phyloP scores from a whole-genome alignment of 1,140 invertebrate species.

The Drosophila paulistorum region DNA sequence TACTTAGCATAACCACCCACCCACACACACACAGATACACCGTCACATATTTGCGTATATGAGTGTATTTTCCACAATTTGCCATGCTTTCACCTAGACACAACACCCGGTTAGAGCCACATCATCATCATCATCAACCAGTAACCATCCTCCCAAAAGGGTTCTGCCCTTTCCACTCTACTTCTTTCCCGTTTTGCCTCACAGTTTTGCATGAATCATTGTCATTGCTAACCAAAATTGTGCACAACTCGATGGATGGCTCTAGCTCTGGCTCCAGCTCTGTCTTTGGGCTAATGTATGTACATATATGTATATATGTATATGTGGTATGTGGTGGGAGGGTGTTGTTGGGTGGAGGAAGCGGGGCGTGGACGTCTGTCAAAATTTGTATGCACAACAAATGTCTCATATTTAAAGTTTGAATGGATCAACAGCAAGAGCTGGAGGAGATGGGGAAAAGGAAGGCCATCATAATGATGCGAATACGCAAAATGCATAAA shows the following conservation, averaged over 20 bases:
- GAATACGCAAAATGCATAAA: conserved; percentile 77
- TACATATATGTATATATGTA: not conserved
- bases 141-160: not conserved
- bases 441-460: not conserved
- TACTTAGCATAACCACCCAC: conserved; percentile 22
- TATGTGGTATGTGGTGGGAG: not conserved
- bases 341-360: not conserved
- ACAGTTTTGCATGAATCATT: conserved; percentile 58
- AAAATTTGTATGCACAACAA: conserved; percentile 79
- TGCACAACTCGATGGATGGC: conserved; percentile 42
- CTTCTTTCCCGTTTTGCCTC: too few relatives aligned
- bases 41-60: not conserved
- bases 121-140: conserved; percentile 7
- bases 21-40: not conserved
- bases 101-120: conserved; percentile 7
- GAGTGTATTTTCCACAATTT: conserved; percentile 20
- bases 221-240: conserved; percentile 67
- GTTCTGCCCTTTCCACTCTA: conserved; percentile 7
- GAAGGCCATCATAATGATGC: conserved; percentile 62
- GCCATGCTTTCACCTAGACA: conserved; percentile 30
- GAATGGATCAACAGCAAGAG: not conserved
- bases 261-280: conserved; percentile 10
- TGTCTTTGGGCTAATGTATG: conserved; percentile 5
- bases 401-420: conserved; percentile 76
- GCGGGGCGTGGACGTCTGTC: conserved; percentile 35